These are phyloP conservation scores for Callorhinus ursinus DNA, from an alignment of 2,113 vertebrate genomes.

Conservation along the genomic window DNA sequence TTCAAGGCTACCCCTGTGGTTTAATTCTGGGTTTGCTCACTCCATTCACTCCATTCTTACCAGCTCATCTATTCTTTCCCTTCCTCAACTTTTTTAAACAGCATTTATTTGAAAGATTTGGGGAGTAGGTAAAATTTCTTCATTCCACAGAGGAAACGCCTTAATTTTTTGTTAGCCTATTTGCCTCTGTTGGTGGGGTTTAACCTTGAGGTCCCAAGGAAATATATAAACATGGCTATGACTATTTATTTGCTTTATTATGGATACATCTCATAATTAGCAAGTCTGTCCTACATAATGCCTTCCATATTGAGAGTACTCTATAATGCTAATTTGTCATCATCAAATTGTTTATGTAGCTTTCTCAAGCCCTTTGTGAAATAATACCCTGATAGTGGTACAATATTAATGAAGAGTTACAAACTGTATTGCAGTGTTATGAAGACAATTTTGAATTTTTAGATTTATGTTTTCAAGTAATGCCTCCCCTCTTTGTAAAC, in stretches of 20 bases:
- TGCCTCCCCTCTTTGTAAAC: not conserved
- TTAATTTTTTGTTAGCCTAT: not conserved
- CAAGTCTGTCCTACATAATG: not conserved
- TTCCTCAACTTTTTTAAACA: not conserved
- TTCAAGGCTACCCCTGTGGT: not conserved
- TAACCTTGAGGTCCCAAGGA: not conserved
- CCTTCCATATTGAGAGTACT: not conserved
- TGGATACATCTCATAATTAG: not conserved
- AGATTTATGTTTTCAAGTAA: constrained; percentile 44
- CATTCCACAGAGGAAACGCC: not conserved
- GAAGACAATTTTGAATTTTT: not conserved
- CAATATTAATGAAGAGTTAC: not conserved
- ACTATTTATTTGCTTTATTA: not conserved
- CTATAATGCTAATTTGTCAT: not conserved
- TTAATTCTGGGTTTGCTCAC: not conserved
- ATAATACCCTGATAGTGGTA: not conserved
- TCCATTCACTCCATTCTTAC: not conserved
- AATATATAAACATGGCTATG: not conserved
- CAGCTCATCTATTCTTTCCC: not conserved
- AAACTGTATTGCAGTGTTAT: not conserved
- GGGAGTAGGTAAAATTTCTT: not conserved
- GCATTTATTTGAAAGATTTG: not conserved
- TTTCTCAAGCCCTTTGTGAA: not conserved
- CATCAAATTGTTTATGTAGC: not conserved
- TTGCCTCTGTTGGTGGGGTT: not conserved